Evolutionary conservation across 2,888 invertebrate species (phyloP).

Genomic region (Lycia hirtaria): DNA sequence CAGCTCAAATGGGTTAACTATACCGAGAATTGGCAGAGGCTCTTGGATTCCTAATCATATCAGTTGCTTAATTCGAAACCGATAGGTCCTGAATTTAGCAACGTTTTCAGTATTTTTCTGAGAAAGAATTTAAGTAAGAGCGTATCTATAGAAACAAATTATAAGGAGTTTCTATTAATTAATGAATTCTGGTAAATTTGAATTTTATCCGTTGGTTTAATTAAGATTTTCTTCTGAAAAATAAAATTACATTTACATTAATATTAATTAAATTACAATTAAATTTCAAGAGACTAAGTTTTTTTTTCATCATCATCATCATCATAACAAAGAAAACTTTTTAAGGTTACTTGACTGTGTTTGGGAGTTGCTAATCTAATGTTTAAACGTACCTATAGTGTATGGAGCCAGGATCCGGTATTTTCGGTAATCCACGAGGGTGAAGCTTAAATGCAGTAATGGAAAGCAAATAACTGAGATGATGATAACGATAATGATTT

Average conservation of each 20-base stretch:
- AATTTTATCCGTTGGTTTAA: background rate
- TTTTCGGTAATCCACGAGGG: no score
- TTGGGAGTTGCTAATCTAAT: no score
- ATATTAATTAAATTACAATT: no score
- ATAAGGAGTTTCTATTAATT: background rate
- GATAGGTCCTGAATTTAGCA: constrained; percentile 4
- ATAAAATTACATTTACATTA: background rate
- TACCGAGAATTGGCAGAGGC: constrained; percentile 25
- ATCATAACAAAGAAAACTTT: no score
- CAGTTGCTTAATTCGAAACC: constrained; percentile 14
- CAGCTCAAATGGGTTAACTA: constrained; percentile 26
- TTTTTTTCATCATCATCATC: no score
- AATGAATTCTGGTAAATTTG: background rate
- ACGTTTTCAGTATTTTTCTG: constrained; percentile 1
- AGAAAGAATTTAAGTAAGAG: background rate
- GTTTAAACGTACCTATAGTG: no score
- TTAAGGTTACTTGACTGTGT: no score
- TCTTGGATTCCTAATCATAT: constrained; percentile 26
- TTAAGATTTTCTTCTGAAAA: background rate
- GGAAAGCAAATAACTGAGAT: no score
- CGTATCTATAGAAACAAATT: background rate
- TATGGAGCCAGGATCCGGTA: no score
- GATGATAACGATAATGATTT: no score
- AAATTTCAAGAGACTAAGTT: no score
- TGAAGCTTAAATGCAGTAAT: no score